Base-by-base conservation (phyloP, 2,113 vertebrate species). In the Nematolebias whitei region DNA sequence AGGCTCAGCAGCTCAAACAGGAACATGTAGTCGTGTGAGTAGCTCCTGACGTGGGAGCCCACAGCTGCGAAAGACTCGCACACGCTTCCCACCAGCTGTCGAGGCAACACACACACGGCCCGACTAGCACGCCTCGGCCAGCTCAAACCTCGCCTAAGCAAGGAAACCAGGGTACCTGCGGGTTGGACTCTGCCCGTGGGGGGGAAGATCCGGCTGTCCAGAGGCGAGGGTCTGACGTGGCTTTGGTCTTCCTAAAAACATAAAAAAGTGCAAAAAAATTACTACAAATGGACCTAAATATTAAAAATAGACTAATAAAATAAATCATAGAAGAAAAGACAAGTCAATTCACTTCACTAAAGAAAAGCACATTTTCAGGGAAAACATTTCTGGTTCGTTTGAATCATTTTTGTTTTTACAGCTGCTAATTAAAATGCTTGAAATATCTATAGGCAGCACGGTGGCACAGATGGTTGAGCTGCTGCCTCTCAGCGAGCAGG, bases 161-260 rank as follows among this genome's bases (percentile, higher is more conserved):
- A 93, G 92, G 95, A 95, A 93, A 91, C 87, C 92, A 93, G 87
- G 92, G 94, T 98, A 98, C 98, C 97, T 99, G 95, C 85, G 68
- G 95, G 91, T 54, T 87, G 93, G 49, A 90, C 85, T 23, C 87
- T 82, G 91, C 85, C 88, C 0, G 70, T 63, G 24, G 87, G 32
- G 0, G 90, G 72, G 45, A 82, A 91, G 71, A 85, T 82, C 63
- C 88, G 90, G 39, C 78, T 12, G 24, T 93, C 93, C 38, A 53
- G 0, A 0, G 83, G 41, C 7, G 55, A 48, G 24, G 79, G 23
- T 0, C 56, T 38, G 32, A 24, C 23, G 0, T 7, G 16, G 19
- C 47, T 56, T 53, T 77, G 81, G 58, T 80, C 69, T 14, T 89
- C 85, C 91, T 88, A 5, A 15, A 10, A 57, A 6, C 20, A 12